Evolutionary conservation across 2,888 invertebrate species (phyloP).

Genomic region (Pristionchus fissidentatus): DNA sequence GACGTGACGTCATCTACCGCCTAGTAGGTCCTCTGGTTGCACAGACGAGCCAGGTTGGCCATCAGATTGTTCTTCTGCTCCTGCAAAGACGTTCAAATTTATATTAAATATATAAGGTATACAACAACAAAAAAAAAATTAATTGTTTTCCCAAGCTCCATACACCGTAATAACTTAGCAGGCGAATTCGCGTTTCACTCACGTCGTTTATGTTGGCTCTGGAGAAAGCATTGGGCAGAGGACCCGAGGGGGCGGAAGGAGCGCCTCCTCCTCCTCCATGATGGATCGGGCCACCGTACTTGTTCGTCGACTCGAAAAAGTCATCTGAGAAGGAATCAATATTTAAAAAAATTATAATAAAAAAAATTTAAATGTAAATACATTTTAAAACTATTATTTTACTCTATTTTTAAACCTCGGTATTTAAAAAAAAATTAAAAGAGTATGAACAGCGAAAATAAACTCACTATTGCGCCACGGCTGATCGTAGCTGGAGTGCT

Average conservation of each 20-base stretch:
- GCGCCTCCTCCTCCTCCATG: background rate
- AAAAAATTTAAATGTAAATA: too few species aligned
- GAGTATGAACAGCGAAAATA: background rate
- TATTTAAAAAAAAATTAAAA: too few species aligned
- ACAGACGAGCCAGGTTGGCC: conserved; percentile 44
- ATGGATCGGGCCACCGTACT: conserved; percentile 18
- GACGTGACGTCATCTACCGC: conserved; percentile 8
- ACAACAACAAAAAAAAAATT: background rate
- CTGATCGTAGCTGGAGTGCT: conserved; percentile 17
- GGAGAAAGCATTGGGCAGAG: conserved; percentile 39
- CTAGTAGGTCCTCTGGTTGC: conserved; percentile 41
- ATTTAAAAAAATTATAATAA: background rate
- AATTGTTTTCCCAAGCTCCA: background rate
- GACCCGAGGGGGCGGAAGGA: conserved; percentile 3
- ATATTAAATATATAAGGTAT: too few species aligned
- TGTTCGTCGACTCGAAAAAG: conserved; percentile 28
- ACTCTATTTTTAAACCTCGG: too few species aligned
- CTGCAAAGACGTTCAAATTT: too few species aligned
- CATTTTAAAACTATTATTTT: too few species aligned
- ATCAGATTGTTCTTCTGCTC: conserved; percentile 46
- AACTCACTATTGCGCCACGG: background rate
- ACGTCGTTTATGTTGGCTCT: conserved; percentile 38
- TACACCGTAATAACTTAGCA: background rate
- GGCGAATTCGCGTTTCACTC: background rate
- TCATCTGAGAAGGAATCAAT: background rate